Percentiles rank a stretch among this genome's conserved stretches.
Conservation (phyloP, 1,140 invertebrate genomes). For the Caerostris extrusa region DNA sequence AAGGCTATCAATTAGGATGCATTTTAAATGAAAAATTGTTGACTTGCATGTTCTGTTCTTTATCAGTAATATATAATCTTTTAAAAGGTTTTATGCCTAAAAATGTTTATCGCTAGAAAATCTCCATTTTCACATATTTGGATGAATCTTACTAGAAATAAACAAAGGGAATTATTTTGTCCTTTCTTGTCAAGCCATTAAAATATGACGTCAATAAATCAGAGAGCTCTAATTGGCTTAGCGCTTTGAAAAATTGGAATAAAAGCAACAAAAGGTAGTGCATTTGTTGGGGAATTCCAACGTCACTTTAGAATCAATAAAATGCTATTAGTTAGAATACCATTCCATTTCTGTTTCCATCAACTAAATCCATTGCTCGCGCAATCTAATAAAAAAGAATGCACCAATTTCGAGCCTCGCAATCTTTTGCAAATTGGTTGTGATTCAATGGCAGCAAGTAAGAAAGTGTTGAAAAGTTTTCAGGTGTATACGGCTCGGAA, state of each 20-base stretch:
- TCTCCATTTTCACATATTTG: too few relatives aligned
- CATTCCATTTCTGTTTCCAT: background rate
- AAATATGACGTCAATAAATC: background rate
- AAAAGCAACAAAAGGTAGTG: background rate
- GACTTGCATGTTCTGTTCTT: too few relatives aligned
- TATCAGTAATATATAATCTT: too few relatives aligned
- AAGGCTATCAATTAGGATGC: too few relatives aligned
- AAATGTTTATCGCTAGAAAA: too few relatives aligned
- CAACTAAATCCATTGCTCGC: background rate
- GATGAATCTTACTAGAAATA: too few relatives aligned
- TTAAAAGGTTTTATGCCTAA: too few relatives aligned
- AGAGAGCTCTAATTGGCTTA: background rate
- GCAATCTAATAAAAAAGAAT: constrained; percentile 15
- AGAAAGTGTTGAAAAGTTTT: constrained; percentile 33
- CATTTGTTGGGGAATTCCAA: background rate
- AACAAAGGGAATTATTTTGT: background rate
- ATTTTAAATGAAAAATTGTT: too few relatives aligned
- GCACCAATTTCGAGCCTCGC: background rate
- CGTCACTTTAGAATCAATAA: constrained; percentile 7
- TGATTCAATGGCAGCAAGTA: background rate
- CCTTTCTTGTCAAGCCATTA: background rate
- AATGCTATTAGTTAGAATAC: constrained; percentile 42
- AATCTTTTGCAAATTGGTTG: background rate
- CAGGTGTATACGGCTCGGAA: background rate
- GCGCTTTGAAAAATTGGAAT: background rate